phyloP scores from a whole-genome alignment of 2,888 invertebrate genomes.

The Hemaris fuciformis region DNA sequence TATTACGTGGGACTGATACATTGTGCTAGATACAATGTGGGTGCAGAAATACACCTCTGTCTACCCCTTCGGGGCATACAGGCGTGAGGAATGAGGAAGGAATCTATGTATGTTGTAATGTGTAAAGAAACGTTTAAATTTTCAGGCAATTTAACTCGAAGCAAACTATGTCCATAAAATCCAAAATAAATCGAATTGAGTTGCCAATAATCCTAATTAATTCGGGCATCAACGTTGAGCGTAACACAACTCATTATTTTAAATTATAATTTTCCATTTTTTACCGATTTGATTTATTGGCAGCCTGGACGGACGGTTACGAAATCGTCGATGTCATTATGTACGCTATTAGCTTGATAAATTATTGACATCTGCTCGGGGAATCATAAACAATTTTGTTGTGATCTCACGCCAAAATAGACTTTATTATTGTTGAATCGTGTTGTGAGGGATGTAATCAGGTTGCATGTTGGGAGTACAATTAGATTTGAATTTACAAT shows the following conservation, averaged over 20 bases:
- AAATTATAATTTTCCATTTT: slow-evolving; percentile 1
- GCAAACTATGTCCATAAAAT: not conserved
- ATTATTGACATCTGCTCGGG: slow-evolving; percentile 9
- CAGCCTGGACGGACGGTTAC: not conserved
- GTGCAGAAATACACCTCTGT: no score
- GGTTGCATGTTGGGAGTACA: not conserved
- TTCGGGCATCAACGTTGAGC: not conserved
- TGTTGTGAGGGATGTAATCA: not conserved
- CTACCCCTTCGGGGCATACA: no score
- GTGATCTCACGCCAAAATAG: slow-evolving; percentile 11
- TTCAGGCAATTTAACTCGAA: not conserved
- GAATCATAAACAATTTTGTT: slow-evolving; percentile 15
- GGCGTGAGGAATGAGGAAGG: no score
- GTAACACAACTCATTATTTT: not conserved
- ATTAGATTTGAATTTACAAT: no score
- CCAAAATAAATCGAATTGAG: not conserved
- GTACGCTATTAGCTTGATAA: slow-evolving; percentile 1
- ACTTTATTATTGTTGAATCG: slow-evolving; percentile 6
- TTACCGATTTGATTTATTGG: slow-evolving; percentile 1
- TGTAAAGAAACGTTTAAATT: no score
- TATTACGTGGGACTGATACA: no score
- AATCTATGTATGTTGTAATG: no score
- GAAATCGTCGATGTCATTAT: not conserved
- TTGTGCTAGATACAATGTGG: no score
- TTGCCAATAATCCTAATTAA: not conserved